Evolutionary conservation across 2,888 invertebrate genomes (phyloP).

Genomic region (Axea sp.): DNA sequence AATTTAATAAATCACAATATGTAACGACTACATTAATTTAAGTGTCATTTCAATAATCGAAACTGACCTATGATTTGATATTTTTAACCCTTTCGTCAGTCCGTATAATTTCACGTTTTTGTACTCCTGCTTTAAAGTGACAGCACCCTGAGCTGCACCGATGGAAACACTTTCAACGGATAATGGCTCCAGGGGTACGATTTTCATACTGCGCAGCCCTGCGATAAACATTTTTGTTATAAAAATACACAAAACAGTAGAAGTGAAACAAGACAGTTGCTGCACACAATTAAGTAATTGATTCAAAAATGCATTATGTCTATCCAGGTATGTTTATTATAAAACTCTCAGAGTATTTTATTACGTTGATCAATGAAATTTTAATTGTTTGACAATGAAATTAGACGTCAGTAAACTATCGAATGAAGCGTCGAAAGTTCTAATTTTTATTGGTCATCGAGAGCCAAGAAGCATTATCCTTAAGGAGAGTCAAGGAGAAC

Average conservation of each 20-base stretch:
- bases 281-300: too few relatives aligned
- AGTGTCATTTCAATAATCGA: not conserved
- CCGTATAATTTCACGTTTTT: conserved; percentile 85
- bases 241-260: too few relatives aligned
- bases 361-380: too few relatives aligned
- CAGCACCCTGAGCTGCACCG: conserved; percentile 82
- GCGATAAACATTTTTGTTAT: too few relatives aligned
- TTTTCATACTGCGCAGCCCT: conserved; percentile 83
- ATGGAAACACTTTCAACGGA: conserved; percentile 80
- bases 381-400: conserved; percentile 19
- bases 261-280: too few relatives aligned
- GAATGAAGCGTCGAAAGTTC: conserved; percentile 49
- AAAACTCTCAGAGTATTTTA: too few relatives aligned
- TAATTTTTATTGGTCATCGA: conserved; percentile 32
- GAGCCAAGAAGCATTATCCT: conserved; percentile 61
- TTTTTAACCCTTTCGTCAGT: conserved; percentile 79
- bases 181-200: conserved; percentile 84
- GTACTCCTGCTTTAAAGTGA: conserved; percentile 84
- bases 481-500: conserved; percentile 69
- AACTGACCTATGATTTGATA: conserved; percentile 82
- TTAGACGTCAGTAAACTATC: conserved; percentile 8
- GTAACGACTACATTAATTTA: too few relatives aligned
- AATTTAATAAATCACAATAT: too few relatives aligned
- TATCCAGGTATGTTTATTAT: too few relatives aligned
- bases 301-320: too few relatives aligned